Evolutionary conservation across 1,140 invertebrate species (phyloP).

Genomic region (Drosophila mayri): DNA sequence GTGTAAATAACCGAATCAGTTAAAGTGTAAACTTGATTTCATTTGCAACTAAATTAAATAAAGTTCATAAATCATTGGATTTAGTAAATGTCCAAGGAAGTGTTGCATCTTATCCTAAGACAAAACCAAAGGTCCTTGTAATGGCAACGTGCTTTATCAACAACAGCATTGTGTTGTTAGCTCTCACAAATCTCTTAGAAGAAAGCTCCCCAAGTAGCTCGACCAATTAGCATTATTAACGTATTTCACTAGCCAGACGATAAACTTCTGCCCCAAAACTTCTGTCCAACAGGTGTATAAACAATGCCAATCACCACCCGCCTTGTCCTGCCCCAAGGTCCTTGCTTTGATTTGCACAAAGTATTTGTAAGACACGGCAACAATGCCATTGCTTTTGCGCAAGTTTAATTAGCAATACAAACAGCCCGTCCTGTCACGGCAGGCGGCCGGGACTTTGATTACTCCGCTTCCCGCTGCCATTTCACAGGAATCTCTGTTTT

Average conservation of each 20-base stretch:
- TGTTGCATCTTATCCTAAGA: background rate
- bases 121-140: background rate
- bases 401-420: slow-evolving; percentile 78
- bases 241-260: slow-evolving; percentile 4
- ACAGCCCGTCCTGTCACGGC: slow-evolving; percentile 48
- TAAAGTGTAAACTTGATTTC: background rate
- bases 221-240: slow-evolving; percentile 76
- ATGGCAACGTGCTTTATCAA: background rate
- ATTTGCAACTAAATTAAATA: background rate
- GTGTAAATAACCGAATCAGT: background rate
- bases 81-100: background rate
- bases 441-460: slow-evolving; percentile 12
- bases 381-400: slow-evolving; percentile 63
- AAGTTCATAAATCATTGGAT: background rate
- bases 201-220: background rate
- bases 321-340: slow-evolving; percentile 5
- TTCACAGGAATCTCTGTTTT: slow-evolving; percentile 19
- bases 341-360: slow-evolving; percentile 76
- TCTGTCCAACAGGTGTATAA: slow-evolving; percentile 22
- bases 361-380: slow-evolving; percentile 70
- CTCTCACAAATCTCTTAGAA: slow-evolving; percentile 33
- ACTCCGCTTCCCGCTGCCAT: slow-evolving; percentile 11
- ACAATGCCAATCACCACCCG: slow-evolving; percentile 22
- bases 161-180: slow-evolving; percentile 24
- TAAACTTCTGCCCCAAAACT: slow-evolving; percentile 1